Conservation (phyloP, 2,113 vertebrate species). For the Lonchura striata region DNA sequence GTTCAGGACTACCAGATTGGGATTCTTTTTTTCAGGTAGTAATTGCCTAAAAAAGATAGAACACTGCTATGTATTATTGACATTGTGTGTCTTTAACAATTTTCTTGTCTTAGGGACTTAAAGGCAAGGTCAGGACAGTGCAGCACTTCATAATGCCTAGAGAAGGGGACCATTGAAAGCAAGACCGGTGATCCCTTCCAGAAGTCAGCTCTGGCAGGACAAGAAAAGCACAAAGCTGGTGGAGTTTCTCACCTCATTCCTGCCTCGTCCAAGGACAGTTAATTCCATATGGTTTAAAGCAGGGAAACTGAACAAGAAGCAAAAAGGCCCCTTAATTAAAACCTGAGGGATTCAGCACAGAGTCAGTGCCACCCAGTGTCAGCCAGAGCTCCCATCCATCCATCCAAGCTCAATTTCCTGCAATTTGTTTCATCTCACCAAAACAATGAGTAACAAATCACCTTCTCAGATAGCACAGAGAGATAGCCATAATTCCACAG, state of each 20-base stretch:
- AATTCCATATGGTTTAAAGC: slow-evolving; percentile 9
- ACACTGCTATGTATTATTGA: not conserved
- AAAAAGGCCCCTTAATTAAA: not conserved
- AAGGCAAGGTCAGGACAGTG: not conserved
- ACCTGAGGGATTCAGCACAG: not conserved
- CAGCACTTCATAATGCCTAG: not conserved
- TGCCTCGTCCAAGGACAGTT: not conserved
- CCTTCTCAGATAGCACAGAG: not conserved
- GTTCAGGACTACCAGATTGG: not conserved
- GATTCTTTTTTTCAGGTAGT: not conserved
- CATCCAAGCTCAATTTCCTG: not conserved
- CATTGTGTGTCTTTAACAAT: not conserved
- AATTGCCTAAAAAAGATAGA: not conserved
- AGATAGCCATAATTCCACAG: not conserved
- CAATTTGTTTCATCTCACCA: not conserved
- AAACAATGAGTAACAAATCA: not conserved
- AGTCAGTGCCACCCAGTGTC: not conserved
- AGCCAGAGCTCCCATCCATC: not conserved
- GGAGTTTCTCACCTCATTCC: not conserved
- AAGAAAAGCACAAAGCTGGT: not conserved
- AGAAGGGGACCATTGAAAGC: not conserved
- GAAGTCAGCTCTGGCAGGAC: not conserved
- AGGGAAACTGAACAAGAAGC: not conserved
- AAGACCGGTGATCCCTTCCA: not conserved
- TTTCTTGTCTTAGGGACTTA: not conserved